Percentiles rank a stretch among this genome's conserved stretches.
Conservation (phyloP, 2,888 invertebrate species). For the Leucoma salicis region DNA sequence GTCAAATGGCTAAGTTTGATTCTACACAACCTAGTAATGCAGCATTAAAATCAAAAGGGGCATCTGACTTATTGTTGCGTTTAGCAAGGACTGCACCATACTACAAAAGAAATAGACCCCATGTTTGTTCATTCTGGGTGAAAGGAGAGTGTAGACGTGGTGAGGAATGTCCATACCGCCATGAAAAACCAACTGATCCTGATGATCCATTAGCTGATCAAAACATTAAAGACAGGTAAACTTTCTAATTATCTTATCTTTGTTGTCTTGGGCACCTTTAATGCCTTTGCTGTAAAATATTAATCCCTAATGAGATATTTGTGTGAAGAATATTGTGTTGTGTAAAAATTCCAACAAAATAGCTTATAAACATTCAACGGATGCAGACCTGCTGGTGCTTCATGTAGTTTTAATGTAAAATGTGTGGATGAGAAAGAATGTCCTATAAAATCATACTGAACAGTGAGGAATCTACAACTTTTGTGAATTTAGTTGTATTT, state of each 20-base stretch:
- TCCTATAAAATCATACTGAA: too few species aligned
- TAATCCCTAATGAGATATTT: too few species aligned
- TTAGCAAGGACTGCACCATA: slow-evolving; percentile 96
- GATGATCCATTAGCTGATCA: slow-evolving; percentile 98
- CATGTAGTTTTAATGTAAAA: too few species aligned
- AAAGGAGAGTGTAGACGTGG: slow-evolving; percentile 98
- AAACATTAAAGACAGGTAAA: slow-evolving; percentile 92
- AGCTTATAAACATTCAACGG: too few species aligned
- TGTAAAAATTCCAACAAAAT: too few species aligned
- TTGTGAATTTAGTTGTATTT: too few species aligned
- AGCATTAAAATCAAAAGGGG: slow-evolving; percentile 87
- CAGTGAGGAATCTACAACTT: too few species aligned
- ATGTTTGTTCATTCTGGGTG: slow-evolving; percentile 99
- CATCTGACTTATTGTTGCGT: slow-evolving; percentile 91
- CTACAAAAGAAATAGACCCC: slow-evolving; percentile 96
- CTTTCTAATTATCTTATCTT: not conserved
- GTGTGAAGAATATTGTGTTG: too few species aligned
- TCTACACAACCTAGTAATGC: slow-evolving; percentile 81
- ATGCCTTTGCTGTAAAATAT: too few species aligned
- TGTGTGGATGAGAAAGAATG: too few species aligned
- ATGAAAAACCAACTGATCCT: slow-evolving; percentile 98
- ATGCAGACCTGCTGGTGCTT: too few species aligned
- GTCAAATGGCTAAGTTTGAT: slow-evolving; percentile 83
- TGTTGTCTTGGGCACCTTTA: too few species aligned
- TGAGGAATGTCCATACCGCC: slow-evolving; percentile 97